Conservation (phyloP, 2,888 invertebrate genomes). For the Catocala fraxini region DNA sequence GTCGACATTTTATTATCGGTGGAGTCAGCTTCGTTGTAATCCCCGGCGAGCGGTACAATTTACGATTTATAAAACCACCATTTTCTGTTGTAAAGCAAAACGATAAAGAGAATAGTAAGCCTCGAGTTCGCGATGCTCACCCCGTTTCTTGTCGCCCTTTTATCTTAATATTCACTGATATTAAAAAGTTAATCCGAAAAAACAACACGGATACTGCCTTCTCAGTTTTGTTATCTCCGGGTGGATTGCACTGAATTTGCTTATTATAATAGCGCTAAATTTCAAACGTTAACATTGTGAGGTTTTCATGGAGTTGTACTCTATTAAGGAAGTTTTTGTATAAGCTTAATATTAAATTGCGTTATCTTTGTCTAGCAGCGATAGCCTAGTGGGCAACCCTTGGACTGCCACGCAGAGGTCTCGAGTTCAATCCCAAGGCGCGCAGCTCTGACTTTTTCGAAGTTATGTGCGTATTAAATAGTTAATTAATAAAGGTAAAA, state of each 20-base stretch:
- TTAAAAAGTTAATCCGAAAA: conserved; percentile 71
- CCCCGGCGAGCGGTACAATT: conserved; percentile 78
- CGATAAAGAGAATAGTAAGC: conserved; percentile 70
- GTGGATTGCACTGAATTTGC: conserved; percentile 22
- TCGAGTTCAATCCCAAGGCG: too few relatives aligned
- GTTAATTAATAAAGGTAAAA: too few relatives aligned
- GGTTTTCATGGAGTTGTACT: background rate
- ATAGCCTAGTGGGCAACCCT: too few relatives aligned
- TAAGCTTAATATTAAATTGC: background rate
- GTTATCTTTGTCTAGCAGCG: background rate
- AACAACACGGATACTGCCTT: conserved; percentile 50
- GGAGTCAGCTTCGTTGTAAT: conserved; percentile 80
- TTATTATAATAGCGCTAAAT: conserved; percentile 12
- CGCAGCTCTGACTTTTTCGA: too few relatives aligned
- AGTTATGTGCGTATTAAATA: too few relatives aligned
- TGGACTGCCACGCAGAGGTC: too few relatives aligned
- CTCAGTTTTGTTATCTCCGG: conserved; percentile 51
- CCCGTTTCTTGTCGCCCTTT: conserved; percentile 56
- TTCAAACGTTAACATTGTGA: conserved; percentile 3
- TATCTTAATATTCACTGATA: conserved; percentile 73
- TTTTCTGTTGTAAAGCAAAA: conserved; percentile 73
- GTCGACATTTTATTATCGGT: conserved; percentile 85
- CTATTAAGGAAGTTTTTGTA: background rate
- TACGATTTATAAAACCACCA: conserved; percentile 76
- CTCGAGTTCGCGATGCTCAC: conserved; percentile 57